Conservation (phyloP, 2,888 invertebrate species). For the Bimastos eiseni region DNA sequence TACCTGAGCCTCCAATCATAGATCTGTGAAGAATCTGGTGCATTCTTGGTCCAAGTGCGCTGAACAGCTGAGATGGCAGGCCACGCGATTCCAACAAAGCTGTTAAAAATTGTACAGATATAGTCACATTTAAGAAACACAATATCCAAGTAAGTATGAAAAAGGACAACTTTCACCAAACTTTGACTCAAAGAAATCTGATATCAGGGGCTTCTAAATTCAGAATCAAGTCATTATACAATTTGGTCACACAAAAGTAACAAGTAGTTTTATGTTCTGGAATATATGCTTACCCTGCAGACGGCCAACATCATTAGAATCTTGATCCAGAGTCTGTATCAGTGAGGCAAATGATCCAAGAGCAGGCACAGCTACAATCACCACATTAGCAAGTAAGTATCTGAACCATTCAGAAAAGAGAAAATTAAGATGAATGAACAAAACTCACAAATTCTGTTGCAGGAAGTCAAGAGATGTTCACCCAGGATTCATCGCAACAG, state of each 20-base stretch:
- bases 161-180: not conserved
- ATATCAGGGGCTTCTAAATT: not conserved
- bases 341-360: conserved; percentile 30
- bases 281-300: conserved; percentile 69
- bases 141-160: not conserved
- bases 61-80: conserved; percentile 92
- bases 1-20: conserved; percentile 80
- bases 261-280: not conserved
- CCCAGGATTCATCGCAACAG: too few species aligned
- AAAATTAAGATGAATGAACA: too few species aligned
- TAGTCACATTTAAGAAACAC: not conserved
- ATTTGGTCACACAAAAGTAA: not conserved
- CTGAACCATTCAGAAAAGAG: too few species aligned
- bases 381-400: not conserved
- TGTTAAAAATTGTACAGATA: conserved; percentile 28
- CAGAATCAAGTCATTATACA: not conserved
- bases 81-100: conserved; percentile 91
- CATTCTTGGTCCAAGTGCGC: conserved; percentile 92
- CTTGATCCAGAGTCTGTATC: conserved; percentile 34
- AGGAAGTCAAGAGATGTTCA: too few species aligned
- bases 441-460: too few species aligned
- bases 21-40: conserved; percentile 91
- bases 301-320: conserved; percentile 82
- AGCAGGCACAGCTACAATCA: not conserved
- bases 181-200: not conserved